Evolutionary conservation across 2,113 vertebrate species (phyloP).

Genomic region (Oophaga pumilio): DNA sequence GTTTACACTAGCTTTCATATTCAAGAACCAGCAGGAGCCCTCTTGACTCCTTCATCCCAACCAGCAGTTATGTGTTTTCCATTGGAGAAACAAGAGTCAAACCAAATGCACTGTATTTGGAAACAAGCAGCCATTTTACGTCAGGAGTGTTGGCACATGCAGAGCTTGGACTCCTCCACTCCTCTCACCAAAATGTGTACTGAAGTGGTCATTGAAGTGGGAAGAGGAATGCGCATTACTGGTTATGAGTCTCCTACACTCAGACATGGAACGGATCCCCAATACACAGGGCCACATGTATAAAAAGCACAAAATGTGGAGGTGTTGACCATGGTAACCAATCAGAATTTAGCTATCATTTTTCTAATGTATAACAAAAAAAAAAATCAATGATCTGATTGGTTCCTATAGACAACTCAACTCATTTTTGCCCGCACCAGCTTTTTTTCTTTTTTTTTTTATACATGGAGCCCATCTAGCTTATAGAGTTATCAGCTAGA

Average conservation of each 20-base stretch:
- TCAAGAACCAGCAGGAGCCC: not conserved
- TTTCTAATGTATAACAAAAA: not conserved
- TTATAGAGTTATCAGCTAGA: not conserved
- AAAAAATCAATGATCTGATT: not conserved
- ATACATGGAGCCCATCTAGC: not conserved
- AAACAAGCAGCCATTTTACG: constrained; percentile 46
- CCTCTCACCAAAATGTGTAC: constrained; percentile 21
- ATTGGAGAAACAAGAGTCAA: constrained; percentile 46
- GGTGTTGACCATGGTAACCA: not conserved
- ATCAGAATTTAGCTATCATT: not conserved
- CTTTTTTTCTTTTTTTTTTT: not conserved
- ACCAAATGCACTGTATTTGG: constrained; percentile 59
- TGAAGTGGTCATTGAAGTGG: not conserved
- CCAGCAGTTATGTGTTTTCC: not conserved
- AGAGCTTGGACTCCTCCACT: constrained; percentile 45
- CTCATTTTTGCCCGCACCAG: not conserved
- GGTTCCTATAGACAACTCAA: not conserved
- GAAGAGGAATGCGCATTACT: not conserved
- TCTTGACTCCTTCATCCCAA: constrained; percentile 21
- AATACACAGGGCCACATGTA: constrained; percentile 1
- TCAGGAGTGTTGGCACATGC: constrained; percentile 52
- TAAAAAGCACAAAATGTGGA: not conserved
- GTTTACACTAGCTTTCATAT: not conserved
- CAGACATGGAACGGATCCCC: constrained; percentile 51
- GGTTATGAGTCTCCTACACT: constrained; percentile 26